Percentiles rank a stretch among this genome's conserved stretches.
Evolutionary conservation across 2,888 invertebrate genomes (phyloP).

Genomic region (Hybos culiciformis): DNA sequence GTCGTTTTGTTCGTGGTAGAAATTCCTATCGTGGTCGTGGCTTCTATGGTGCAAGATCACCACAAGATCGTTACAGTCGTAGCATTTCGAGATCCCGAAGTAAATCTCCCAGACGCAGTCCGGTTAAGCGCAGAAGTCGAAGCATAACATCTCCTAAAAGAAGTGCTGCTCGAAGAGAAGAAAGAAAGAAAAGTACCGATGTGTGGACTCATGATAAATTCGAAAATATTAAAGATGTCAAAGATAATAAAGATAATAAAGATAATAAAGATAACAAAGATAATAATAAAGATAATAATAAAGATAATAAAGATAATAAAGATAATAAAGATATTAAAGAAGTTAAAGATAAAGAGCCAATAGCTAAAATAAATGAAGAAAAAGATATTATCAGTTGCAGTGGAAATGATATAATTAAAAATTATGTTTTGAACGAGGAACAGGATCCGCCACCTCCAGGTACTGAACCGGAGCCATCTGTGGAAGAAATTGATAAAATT

Average conservation of each 20-base stretch:
- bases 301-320: slow-evolving; percentile 18
- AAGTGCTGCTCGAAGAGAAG: slow-evolving; percentile 41
- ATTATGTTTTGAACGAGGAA: slow-evolving; percentile 40
- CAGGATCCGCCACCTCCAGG: slow-evolving; percentile 30
- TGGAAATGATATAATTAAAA: slow-evolving; percentile 16
- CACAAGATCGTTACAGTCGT: slow-evolving; percentile 15
- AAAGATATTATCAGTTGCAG: slow-evolving; percentile 28
- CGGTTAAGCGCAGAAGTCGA: slow-evolving; percentile 44
- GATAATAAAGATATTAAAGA: slow-evolving; percentile 36
- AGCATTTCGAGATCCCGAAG: slow-evolving; percentile 24
- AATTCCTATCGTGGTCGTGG: slow-evolving; percentile 8
- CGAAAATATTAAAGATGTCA: too few relatives aligned
- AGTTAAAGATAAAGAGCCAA: slow-evolving; percentile 46
- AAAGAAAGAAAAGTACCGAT: slow-evolving; percentile 23
- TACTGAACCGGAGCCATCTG: slow-evolving; percentile 26
- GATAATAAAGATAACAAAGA: slow-evolving; percentile 20
- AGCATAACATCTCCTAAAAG: slow-evolving; percentile 49
- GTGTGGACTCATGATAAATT: slow-evolving; percentile 41
- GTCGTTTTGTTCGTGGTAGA: slow-evolving; percentile 9
- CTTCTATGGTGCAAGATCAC: slow-evolving; percentile 9
- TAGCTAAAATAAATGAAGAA: slow-evolving; percentile 16
- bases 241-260: slow-evolving; percentile 34
- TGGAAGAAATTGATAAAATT: slow-evolving; percentile 44
- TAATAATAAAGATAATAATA: slow-evolving; percentile 31
- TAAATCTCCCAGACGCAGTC: slow-evolving; percentile 28